Percentiles rank a stretch among this genome's conserved stretches.
phyloP scores from a whole-genome alignment of 2,888 invertebrate species.

The Mythimna vitellina region DNA sequence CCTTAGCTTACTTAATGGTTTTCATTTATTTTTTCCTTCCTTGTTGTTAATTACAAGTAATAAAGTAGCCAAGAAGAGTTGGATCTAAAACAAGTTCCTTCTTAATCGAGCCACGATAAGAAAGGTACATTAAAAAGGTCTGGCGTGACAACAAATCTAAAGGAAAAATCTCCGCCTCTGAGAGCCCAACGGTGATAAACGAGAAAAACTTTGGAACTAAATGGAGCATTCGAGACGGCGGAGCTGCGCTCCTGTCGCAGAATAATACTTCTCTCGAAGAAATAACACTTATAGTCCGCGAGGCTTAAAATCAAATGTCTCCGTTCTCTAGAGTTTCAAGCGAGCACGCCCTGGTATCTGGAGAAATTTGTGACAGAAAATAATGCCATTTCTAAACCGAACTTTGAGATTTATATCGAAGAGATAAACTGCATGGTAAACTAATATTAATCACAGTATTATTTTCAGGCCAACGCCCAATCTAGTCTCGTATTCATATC shows the following conservation, averaged over 20 bases:
- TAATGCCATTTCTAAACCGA: constrained; percentile 75
- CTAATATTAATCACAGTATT: background rate
- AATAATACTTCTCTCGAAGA: constrained; percentile 90
- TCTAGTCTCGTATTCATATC: background rate
- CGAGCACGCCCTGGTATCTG: constrained; percentile 78
- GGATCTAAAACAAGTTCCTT: constrained; percentile 81
- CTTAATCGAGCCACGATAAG: constrained; percentile 88
- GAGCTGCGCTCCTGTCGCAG: constrained; percentile 88
- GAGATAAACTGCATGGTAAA: constrained; percentile 4
- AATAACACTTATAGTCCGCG: constrained; percentile 90
- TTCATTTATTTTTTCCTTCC: constrained; percentile 40
- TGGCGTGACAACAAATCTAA: constrained; percentile 91
- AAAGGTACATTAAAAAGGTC: constrained; percentile 91
- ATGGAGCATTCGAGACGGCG: constrained; percentile 90
- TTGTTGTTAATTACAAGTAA: constrained; percentile 61
- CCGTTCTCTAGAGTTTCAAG: constrained; percentile 83
- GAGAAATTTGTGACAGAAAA: constrained; percentile 79
- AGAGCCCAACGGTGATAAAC: constrained; percentile 91
- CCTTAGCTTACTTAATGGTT: constrained; percentile 38
- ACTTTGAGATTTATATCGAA: constrained; percentile 62
- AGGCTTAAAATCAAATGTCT: constrained; percentile 91
- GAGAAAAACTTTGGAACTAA: constrained; percentile 91
- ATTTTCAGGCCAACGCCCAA: background rate
- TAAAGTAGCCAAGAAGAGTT: constrained; percentile 58
- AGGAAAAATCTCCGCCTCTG: constrained; percentile 90